These are phyloP conservation scores for Hoplodrina blanda DNA, from an alignment of 2,888 invertebrate genomes.

Conservation along the genomic window DNA sequence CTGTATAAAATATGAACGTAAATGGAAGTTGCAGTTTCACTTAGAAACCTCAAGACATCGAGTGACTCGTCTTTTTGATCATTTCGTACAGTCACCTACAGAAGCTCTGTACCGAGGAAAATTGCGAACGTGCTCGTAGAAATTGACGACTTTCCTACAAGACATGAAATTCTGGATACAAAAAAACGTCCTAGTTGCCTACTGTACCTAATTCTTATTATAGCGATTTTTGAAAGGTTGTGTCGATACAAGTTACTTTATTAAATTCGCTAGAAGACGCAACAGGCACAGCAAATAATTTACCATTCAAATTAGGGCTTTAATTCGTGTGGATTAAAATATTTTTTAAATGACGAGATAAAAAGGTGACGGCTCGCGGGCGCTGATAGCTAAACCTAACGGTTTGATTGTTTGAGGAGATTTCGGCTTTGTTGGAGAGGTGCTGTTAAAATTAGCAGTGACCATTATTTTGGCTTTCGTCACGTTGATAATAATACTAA, in stretches of 20 bases:
- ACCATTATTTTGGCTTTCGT: no score
- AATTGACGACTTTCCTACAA: not conserved
- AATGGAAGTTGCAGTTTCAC: slow-evolving; percentile 47
- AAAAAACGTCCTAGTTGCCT: not conserved
- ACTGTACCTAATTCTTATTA: not conserved
- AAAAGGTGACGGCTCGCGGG: no score
- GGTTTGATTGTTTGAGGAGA: no score
- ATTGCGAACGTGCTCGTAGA: slow-evolving; percentile 7
- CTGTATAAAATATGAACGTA: slow-evolving; percentile 47
- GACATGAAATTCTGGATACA: not conserved
- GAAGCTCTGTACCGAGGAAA: slow-evolving; percentile 15
- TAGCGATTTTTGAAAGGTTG: not conserved
- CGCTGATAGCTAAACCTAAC: no score
- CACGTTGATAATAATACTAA: no score
- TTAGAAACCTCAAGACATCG: slow-evolving; percentile 32
- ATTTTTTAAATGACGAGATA: no score
- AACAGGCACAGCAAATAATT: no score
- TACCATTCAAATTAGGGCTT: no score
- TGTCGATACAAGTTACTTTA: not conserved
- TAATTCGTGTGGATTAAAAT: no score
- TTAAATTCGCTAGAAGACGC: no score
- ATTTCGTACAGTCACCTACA: slow-evolving; percentile 29
- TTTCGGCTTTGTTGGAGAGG: no score
- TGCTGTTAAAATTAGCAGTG: no score
- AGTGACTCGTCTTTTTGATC: slow-evolving; percentile 38